Conservation (phyloP, 64 coral and sea anemone genomes). For the Catalaphyllia jardinei region DNA sequence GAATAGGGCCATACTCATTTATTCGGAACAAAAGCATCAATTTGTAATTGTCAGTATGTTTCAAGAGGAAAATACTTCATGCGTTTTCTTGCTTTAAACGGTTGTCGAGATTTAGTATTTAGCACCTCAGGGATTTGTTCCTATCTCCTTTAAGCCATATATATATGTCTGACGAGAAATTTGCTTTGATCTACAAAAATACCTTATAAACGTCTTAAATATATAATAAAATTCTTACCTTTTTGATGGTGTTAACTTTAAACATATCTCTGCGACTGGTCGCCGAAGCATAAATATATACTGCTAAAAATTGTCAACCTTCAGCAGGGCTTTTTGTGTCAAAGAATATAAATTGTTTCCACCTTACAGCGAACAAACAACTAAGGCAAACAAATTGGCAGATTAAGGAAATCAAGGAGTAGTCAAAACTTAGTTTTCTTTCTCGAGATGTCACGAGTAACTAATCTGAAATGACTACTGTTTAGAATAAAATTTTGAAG, state of each 20-base stretch:
- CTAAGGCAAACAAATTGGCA: background rate
- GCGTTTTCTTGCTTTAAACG: too few relatives aligned
- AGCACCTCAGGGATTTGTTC: too few relatives aligned
- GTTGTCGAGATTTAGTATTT: too few relatives aligned
- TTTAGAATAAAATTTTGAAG: background rate
- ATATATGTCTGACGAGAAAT: too few relatives aligned
- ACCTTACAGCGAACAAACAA: slow-evolving; percentile 18
- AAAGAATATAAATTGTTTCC: background rate
- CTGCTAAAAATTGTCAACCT: too few relatives aligned
- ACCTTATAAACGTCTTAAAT: too few relatives aligned
- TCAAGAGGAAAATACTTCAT: too few relatives aligned
- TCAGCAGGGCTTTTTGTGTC: background rate
- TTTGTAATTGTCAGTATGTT: too few relatives aligned
- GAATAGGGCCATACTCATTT: too few relatives aligned
- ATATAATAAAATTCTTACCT: background rate
- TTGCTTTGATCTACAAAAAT: too few relatives aligned
- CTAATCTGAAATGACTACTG: background rate
- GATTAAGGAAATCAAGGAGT: slow-evolving; percentile 21
- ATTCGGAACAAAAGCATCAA: too few relatives aligned
- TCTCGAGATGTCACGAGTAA: background rate
- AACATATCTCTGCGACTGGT: background rate
- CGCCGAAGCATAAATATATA: background rate
- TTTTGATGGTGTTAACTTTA: background rate
- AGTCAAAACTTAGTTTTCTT: background rate
- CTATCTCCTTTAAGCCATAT: too few relatives aligned